Conservation (phyloP, 2,797 vertebrate genomes). For the Poecilia velifera region DNA sequence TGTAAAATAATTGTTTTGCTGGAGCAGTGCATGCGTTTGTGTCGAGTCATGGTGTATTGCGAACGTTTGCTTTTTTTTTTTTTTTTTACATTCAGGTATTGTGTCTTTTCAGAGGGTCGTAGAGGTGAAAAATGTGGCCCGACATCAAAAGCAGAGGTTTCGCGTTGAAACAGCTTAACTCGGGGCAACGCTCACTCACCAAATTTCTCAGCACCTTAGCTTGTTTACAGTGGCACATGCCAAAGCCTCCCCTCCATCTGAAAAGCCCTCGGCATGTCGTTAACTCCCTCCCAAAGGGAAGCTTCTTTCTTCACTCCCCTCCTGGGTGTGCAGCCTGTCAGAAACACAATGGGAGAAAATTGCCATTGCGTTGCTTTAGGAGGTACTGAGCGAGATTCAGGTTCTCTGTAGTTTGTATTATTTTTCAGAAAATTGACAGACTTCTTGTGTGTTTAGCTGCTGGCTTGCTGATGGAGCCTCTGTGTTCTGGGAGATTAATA, state of each 20-base stretch:
- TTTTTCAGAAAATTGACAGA: conserved; percentile 58
- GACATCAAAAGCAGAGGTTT: conserved; percentile 55
- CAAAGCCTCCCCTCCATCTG: conserved; percentile 64
- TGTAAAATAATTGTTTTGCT: conserved; percentile 24
- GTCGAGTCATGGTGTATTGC: not conserved
- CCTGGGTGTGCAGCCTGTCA: conserved; percentile 59
- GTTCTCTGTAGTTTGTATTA: conserved; percentile 45
- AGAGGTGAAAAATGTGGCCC: conserved; percentile 41
- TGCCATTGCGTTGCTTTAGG: conserved; percentile 63
- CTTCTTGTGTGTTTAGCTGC: conserved; percentile 41
- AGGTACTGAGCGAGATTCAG: conserved; percentile 55
- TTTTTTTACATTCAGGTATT: conserved; percentile 28
- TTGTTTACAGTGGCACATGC: conserved; percentile 75
- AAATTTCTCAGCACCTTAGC: conserved; percentile 64
- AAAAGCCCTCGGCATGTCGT: conserved; percentile 71
- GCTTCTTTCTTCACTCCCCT: conserved; percentile 41
- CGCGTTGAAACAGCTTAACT: conserved; percentile 57
- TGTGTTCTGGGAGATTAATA: conserved; percentile 21
- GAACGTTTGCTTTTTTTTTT: conserved; percentile 19
- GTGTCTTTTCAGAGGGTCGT: conserved; percentile 39
- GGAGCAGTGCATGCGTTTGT: conserved; percentile 2
- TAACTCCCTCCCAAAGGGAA: conserved; percentile 70
- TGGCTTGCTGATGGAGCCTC: conserved; percentile 16
- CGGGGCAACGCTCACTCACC: conserved; percentile 50
- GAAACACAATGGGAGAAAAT: conserved; percentile 68